Evolutionary conservation across 37 sponge, comb jelly and placozoan species (phyloP), one percentile per base, ranked within the genome.

Genomic region (Chondrosia reniformis): DNA sequence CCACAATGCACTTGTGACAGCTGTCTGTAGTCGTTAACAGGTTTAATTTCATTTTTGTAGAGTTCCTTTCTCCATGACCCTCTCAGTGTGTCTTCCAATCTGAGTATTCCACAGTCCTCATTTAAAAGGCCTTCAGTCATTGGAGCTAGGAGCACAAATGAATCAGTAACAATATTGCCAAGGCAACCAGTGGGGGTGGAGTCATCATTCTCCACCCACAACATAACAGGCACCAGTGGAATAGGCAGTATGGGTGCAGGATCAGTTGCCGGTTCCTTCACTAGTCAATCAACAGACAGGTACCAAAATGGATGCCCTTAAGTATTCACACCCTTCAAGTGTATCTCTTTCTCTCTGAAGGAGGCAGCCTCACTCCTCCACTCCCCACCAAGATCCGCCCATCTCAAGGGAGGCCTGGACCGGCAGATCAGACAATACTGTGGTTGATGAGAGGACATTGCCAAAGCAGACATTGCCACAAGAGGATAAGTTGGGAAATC

Each of bases 161-260:
- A 66, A 30, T 30, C 22, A 37, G 67, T 10, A 8, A 31, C 37
- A 31, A 7, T 6, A 40, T 66, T 66, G 38, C 17, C 67, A 6
- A 66, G 67, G 67, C 33, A 66, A 66, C 67, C 67, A 36, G 67
- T 66, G 67, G 67, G 67, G 67, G 40, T 66, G 67, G 63, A 39
- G 45, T 77, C 77, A 56, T 10, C 12, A n/a, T 5, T 19, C 33
- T 56, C 38, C 39, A n/a, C 77, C 78, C 61, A 46, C 63, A 57
- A 45, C 28, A 27, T 39, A 21, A 32, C 73, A 1, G 59, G 81
- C 55, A 84, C 89, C 30, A 84, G 89, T 76, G 84, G 89, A 10
- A 41, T 87, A 10, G 75, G 82, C 5, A 82, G 83, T 36, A 77
- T 80, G 71, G 69, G 61, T 28, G 81, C 62, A 38, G n/a, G n/a